A percentile compares a stretch with the other conserved stretches of the same genome.
These are phyloP conservation scores for Poeciliopsis infans DNA, from an alignment of 2,797 vertebrate genomes.

Conservation along the genomic window DNA sequence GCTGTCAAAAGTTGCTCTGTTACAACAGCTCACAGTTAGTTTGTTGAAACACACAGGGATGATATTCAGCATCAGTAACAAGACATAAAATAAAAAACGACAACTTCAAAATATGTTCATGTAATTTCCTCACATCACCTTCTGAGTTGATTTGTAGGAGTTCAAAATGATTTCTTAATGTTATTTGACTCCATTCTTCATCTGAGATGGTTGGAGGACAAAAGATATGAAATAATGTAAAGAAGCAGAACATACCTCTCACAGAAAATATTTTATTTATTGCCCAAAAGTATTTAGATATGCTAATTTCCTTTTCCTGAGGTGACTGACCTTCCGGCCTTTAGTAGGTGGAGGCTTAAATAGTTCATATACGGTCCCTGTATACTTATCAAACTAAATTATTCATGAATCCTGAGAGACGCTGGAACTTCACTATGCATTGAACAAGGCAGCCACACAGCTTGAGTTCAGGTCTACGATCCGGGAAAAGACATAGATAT, in stretches of 20 bases:
- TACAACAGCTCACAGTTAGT: neutral
- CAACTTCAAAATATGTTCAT: neutral
- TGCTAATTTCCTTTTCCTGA: conserved; percentile 71
- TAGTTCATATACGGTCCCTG: conserved; percentile 64
- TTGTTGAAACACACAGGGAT: neutral
- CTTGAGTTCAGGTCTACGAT: neutral
- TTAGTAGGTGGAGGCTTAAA: conserved; percentile 63
- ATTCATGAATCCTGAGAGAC: conserved; percentile 59
- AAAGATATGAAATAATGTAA: conserved; percentile 13
- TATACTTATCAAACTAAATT: conserved; percentile 63
- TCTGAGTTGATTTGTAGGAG: neutral
- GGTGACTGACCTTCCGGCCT: conserved; percentile 67
- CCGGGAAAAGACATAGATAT: too few species aligned
- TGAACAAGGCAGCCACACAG: conserved; percentile 2
- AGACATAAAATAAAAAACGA: neutral
- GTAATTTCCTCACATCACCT: neutral
- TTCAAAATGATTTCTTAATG: neutral
- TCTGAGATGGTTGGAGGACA: neutral
- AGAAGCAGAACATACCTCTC: conserved; percentile 23
- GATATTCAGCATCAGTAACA: neutral
- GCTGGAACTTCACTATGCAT: conserved; percentile 31
- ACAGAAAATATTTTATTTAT: conserved; percentile 73
- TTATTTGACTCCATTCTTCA: neutral
- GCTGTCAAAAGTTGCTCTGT: neutral
- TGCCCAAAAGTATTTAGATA: conserved; percentile 67